Evolutionary conservation across 2,113 vertebrate genomes (phyloP), one percentile per base, ranked within the genome.

Genomic region (Chaenogobius annularis): DNA sequence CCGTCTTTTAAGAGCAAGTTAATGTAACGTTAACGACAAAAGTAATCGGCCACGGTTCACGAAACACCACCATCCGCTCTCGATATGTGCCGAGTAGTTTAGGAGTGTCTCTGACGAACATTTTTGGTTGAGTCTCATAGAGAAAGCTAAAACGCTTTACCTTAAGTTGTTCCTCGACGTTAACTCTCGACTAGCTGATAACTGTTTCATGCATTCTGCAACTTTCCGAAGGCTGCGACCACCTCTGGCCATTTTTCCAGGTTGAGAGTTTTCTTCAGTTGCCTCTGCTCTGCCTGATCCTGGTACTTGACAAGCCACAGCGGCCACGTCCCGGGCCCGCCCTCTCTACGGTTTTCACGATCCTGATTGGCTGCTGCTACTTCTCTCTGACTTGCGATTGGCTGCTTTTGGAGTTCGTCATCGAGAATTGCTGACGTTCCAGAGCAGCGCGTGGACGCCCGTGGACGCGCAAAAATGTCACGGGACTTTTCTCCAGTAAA

Each of bases 211-310:
- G 62, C 91, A 93, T 68, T 92, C 86, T 0, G 87, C 89, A 1
- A 93, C 90, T 81, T 55, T 90, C 12, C 85, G 77, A 52, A 94
- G 68, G 61, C 83, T 88, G 48, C 90, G 74, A 15, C 81, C n/a
- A 3, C 92, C 91, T 89, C 91, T 93, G 85, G 93, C 94, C 94
- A 94, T 94, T 80, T 91, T 94, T 70, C 5, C 46, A 61, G 74
- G 43, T 75, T 70, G 19, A 70, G 64, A 4, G n/a, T 14, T 61
- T 72, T 69, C 59, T 71, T 58, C 55, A 31, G 31, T 70, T 56
- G 17, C 31, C 31, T 0, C 0, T 10, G 10, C 31, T 0, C 0
- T 11, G 10, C 8, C 19, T 52, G 40, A 20, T 54, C 50, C 50
- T 54, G 50, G 48, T 9, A 1, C 8, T 20, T 46, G 11, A 31